phyloP scores from a whole-genome alignment of 2,888 invertebrate species.

The Hyposoter dolosus region DNA sequence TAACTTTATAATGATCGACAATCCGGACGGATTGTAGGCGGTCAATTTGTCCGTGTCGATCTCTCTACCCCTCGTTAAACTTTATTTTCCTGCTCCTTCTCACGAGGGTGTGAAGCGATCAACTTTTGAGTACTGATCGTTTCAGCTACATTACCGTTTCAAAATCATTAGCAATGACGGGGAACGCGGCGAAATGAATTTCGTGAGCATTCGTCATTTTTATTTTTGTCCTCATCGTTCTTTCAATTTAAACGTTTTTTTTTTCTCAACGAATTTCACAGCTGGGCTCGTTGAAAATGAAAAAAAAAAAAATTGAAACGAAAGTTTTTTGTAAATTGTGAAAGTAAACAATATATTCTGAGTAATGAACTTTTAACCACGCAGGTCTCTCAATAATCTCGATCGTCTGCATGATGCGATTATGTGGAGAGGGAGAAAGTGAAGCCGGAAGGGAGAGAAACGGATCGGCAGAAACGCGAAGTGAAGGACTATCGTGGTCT shows the following conservation, averaged over 20 bases:
- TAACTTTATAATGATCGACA: constrained; percentile 77
- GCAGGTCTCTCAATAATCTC: constrained; percentile 31
- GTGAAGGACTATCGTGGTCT: constrained; percentile 21
- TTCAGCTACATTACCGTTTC: constrained; percentile 20
- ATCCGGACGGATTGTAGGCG: constrained; percentile 38
- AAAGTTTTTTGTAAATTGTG: not conserved
- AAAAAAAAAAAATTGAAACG: not conserved
- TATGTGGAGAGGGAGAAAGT: not conserved
- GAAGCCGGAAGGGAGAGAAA: constrained; percentile 38
- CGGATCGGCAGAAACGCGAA: constrained; percentile 31
- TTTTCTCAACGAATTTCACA: not conserved
- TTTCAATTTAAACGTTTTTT: not conserved
- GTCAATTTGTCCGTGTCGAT: constrained; percentile 53
- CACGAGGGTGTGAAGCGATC: constrained; percentile 23
- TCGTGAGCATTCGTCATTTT: not conserved
- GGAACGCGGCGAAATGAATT: not conserved
- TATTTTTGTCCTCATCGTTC: not conserved
- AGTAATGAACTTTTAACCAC: not conserved
- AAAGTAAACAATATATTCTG: not conserved
- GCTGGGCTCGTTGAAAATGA: not conserved
- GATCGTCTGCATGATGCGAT: constrained; percentile 36
- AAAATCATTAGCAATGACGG: not conserved
- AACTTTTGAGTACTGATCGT: constrained; percentile 27
- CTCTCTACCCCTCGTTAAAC: constrained; percentile 43
- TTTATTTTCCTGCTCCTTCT: not conserved